A percentile compares a stretch with the other conserved stretches of the same genome.
Conservation (phyloP, 2,888 invertebrate genomes). For the Catocala sponsa region DNA sequence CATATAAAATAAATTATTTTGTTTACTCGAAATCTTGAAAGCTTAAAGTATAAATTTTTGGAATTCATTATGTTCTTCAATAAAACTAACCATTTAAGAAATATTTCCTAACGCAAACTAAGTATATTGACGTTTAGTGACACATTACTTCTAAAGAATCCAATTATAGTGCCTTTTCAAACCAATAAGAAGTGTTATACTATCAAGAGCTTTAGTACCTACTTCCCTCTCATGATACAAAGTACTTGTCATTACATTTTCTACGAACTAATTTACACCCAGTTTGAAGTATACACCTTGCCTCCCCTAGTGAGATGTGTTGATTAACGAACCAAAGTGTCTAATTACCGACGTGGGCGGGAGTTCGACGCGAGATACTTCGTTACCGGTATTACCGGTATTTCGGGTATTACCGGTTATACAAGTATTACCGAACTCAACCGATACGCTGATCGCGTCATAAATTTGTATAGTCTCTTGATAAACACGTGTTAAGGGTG, state of each 20-base stretch:
- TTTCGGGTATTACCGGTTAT: slow-evolving; percentile 28
- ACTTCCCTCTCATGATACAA: neutral
- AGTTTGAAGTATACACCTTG: slow-evolving; percentile 7
- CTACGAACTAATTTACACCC: slow-evolving; percentile 3
- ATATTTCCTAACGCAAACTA: no score
- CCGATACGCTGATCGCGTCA: slow-evolving; percentile 48
- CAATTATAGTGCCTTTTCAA: no score
- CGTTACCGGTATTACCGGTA: slow-evolving; percentile 48
- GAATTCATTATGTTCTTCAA: no score
- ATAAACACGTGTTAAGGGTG: slow-evolving; percentile 21
- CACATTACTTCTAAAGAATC: no score
- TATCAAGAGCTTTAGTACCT: neutral
- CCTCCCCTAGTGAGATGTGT: slow-evolving; percentile 9
- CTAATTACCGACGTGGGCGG: slow-evolving; percentile 39
- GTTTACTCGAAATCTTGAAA: no score
- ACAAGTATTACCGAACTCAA: slow-evolving; percentile 32
- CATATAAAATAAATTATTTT: no score
- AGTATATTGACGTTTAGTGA: no score
- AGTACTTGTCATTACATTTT: slow-evolving; percentile 8
- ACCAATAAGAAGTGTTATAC: no score
- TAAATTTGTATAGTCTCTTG: slow-evolving; percentile 39
- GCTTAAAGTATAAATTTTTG: no score
- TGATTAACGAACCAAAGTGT: slow-evolving; percentile 35
- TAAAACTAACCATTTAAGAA: no score
- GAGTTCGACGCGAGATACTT: slow-evolving; percentile 40